Evolutionary conservation across 2,113 vertebrate species (phyloP).

Genomic region (Bothrops jararaca): DNA sequence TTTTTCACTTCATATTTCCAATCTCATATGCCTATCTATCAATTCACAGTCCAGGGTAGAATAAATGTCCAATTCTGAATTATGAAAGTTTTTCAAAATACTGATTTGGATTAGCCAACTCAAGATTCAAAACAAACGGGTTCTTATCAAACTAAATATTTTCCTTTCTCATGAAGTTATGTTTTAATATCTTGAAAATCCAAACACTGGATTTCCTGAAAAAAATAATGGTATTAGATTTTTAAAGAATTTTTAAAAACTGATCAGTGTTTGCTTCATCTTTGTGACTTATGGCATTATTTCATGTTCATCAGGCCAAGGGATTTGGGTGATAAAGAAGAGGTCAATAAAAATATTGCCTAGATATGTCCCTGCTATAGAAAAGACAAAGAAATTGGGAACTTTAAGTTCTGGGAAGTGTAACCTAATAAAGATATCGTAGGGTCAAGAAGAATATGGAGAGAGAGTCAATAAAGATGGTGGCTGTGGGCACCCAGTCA

Average conservation of each 20-base stretch:
- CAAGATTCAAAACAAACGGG: background rate
- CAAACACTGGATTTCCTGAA: background rate
- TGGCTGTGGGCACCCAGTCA: background rate
- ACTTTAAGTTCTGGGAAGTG: background rate
- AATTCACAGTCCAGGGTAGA: background rate
- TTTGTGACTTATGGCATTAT: background rate
- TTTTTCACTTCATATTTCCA: background rate
- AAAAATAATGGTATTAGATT: background rate
- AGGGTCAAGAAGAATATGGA: background rate
- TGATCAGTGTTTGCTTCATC: background rate
- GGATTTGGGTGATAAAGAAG: background rate
- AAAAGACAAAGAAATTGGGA: background rate
- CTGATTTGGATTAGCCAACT: background rate
- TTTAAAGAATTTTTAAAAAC: background rate
- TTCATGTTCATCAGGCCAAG: background rate
- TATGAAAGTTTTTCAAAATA: background rate
- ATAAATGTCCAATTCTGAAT: conserved; percentile 2
- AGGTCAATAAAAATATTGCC: background rate
- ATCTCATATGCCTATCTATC: background rate
- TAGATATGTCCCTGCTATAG: background rate
- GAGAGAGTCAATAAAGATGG: background rate
- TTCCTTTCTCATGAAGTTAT: background rate
- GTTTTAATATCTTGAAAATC: background rate
- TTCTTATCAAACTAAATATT: background rate
- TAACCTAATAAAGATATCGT: background rate